A percentile compares a stretch with the other conserved stretches of the same genome.
These are phyloP conservation scores for Dendrocopos noguchii DNA, from an alignment of 2,113 vertebrate species.

Conservation along the genomic window DNA sequence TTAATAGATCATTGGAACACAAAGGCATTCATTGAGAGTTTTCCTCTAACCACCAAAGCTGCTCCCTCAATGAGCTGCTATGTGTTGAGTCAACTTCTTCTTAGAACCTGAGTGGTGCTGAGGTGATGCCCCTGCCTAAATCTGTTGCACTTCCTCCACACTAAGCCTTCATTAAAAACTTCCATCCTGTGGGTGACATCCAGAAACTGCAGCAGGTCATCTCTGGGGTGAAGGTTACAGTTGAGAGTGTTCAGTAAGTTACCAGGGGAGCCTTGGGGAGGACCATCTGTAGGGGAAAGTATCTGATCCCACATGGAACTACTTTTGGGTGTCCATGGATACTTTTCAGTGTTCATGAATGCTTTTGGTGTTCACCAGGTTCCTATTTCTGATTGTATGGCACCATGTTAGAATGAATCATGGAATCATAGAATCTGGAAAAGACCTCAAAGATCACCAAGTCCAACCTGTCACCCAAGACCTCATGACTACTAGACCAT, in stretches of 20 bases:
- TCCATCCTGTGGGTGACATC: not conserved
- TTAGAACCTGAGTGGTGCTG: not conserved
- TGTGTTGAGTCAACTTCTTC: not conserved
- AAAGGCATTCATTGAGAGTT: constrained; percentile 2
- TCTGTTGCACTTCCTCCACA: not conserved
- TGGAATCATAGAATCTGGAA: no score
- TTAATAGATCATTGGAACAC: constrained; percentile 19
- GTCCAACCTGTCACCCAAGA: no score
- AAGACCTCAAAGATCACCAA: no score
- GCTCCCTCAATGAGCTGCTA: not conserved
- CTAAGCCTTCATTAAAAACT: not conserved
- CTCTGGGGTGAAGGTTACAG: not conserved
- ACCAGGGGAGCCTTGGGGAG: not conserved
- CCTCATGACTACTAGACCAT: no score
- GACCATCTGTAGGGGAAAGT: not conserved
- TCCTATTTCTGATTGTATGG: not conserved
- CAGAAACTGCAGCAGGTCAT: not conserved
- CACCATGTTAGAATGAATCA: not conserved
- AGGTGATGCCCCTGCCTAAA: not conserved
- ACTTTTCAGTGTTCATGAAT: no score
- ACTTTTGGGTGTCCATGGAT: not conserved
- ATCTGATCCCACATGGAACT: not conserved
- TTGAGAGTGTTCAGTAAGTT: not conserved
- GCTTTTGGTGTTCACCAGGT: not conserved
- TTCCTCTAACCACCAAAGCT: constrained; percentile 2